A percentile compares a stretch with the other conserved stretches of the same genome.
Evolutionary conservation across 1,140 invertebrate species (phyloP).

Genomic region (Eciton burchellii): DNA sequence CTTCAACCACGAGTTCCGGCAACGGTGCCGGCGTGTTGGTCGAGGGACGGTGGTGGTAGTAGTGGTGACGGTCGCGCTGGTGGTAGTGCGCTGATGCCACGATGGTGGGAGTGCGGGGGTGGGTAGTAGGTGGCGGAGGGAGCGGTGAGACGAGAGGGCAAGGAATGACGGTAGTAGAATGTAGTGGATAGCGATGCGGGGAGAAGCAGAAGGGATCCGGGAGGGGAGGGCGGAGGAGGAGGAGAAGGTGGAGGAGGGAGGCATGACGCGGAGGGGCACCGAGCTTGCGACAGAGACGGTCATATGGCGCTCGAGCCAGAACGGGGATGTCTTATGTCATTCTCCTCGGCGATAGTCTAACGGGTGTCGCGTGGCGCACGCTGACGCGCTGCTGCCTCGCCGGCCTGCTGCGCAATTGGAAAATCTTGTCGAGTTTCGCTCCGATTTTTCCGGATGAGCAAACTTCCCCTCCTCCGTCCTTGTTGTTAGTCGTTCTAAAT

Average conservation of each 20-base stretch:
- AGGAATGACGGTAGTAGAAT: slow-evolving; percentile 68
- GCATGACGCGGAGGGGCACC: slow-evolving; percentile 58
- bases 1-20: slow-evolving; percentile 9
- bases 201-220: slow-evolving; percentile 41
- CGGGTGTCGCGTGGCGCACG: slow-evolving; percentile 58
- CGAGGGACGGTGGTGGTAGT: background rate
- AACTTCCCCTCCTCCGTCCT: background rate
- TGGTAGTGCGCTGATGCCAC: slow-evolving; percentile 7
- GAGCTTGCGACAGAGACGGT: slow-evolving; percentile 79
- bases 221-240: no score
- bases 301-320: slow-evolving; percentile 80
- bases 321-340: slow-evolving; percentile 83
- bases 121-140: slow-evolving; percentile 45
- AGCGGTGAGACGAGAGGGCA: slow-evolving; percentile 47
- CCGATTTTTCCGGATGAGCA: background rate
- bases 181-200: slow-evolving; percentile 60
- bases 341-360: slow-evolving; percentile 75
- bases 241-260: background rate
- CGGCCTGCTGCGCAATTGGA: background rate
- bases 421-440: slow-evolving; percentile 5
- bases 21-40: slow-evolving; percentile 59
- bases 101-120: slow-evolving; percentile 75
- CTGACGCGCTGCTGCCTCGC: background rate
- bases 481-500: slow-evolving; percentile 10
- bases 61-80: slow-evolving; percentile 33